phyloP scores from a whole-genome alignment of 2,797 vertebrate species.

The Tenualosa ilisha region DNA sequence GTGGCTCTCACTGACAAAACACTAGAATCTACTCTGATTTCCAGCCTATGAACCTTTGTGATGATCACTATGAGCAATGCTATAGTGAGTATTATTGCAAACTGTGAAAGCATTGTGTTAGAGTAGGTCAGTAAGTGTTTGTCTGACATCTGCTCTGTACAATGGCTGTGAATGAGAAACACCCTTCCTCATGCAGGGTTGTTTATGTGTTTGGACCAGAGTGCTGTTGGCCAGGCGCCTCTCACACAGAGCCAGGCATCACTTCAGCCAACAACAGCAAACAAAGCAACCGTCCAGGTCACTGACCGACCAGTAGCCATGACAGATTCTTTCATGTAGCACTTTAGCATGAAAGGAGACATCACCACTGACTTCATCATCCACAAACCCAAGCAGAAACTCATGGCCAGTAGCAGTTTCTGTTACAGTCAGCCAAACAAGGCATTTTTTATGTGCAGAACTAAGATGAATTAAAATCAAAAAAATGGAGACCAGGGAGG shows the following conservation, averaged over 20 bases:
- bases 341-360: neutral
- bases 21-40: neutral
- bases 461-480: too few relatives aligned
- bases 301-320: neutral
- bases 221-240: neutral
- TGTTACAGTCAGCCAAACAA: too few relatives aligned
- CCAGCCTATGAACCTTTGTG: neutral
- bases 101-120: neutral
- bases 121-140: neutral
- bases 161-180: neutral
- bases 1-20: neutral
- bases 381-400: neutral
- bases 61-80: neutral
- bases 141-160: neutral
- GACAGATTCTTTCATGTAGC: neutral
- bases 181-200: neutral
- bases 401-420: neutral
- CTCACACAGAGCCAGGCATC: neutral
- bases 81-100: neutral
- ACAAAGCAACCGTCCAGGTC: neutral
- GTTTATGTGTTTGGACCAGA: neutral
- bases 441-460: too few relatives aligned
- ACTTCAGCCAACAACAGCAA: conserved; percentile 1
- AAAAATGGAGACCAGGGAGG: too few relatives aligned
- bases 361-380: neutral